A percentile compares a stretch with the other conserved stretches of the same genome.
phyloP scores from a whole-genome alignment of 2,888 invertebrate genomes.

The Nephrotoma flavescens region DNA sequence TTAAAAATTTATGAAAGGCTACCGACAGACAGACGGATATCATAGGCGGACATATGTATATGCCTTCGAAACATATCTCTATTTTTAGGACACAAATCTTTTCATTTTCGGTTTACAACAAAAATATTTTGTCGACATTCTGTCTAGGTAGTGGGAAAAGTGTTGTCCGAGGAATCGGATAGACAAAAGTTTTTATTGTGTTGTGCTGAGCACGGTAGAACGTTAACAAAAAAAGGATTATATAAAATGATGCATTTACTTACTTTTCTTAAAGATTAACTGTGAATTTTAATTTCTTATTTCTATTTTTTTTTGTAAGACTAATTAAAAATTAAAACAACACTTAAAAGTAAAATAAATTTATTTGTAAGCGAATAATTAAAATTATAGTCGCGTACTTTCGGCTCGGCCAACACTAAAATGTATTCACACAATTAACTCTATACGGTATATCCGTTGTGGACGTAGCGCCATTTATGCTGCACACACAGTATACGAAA shows the following conservation, averaged over 20 bases:
- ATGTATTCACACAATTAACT: background rate
- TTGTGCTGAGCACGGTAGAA: too few relatives aligned
- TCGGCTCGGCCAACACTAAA: background rate
- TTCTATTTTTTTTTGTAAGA: background rate
- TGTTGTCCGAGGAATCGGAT: too few relatives aligned
- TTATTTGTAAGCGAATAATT: background rate
- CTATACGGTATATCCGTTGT: background rate
- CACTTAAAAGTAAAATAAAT: background rate
- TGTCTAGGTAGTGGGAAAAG: too few relatives aligned
- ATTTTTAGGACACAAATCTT: too few relatives aligned
- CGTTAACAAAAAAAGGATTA: background rate
- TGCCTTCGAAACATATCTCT: too few relatives aligned
- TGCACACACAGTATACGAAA: background rate
- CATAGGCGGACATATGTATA: too few relatives aligned
- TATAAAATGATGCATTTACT: background rate
- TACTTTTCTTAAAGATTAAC: background rate
- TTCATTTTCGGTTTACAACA: too few relatives aligned
- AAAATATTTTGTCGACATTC: too few relatives aligned
- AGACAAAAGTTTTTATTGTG: too few relatives aligned
- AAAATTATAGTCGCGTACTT: background rate
- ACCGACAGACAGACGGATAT: too few relatives aligned
- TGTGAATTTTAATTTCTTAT: background rate
- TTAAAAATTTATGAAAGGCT: too few relatives aligned
- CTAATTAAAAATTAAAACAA: background rate
- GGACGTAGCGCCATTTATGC: background rate